Evolutionary conservation across 2,113 vertebrate genomes (phyloP), one percentile per base, ranked within the genome.

Genomic region (Engraulis encrasicolus): DNA sequence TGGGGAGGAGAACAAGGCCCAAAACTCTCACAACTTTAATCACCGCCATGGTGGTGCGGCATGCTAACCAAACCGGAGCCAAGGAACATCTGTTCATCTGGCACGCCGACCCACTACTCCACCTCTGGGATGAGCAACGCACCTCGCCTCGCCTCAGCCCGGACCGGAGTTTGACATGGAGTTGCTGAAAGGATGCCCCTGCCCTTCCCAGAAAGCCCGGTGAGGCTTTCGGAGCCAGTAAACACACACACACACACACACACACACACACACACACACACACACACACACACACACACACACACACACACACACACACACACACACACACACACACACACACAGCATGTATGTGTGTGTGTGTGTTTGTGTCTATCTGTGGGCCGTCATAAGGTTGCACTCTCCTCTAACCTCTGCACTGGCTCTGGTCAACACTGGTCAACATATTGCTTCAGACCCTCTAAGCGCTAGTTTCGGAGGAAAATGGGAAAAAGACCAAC

Each of bases 61-160:
- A 50, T 80, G 84, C 89, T 86, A 87, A 81, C 79, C 49, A 74
- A 36, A 1, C 77, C 88, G 85, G n/a, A 78, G 78, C 88, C 84
- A 81, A 49, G 82, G 84, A 86, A 86, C 89, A 90, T 88, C 89
- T 89, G 89, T 83, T 89, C 81, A 52, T 52, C 86, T 86, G 88
- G 82, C 83, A 82, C 38, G 83, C 82, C 85, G 84, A 86, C 83
- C 91, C 85, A 18, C 89, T 90, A 92, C 93, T 94, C 92, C 91
- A 94, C 92, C 93, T 93, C 90, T 92, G 78, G 80, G 37, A 48
- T 37, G 58, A 81, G 82, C n/a, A n/a, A n/a, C n/a, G n/a, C n/a
- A n/a, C 36, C 40, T 45, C 40, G 19, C 15, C 45, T n/a, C n/a
- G n/a, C n/a, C n/a, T n/a, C n/a, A n/a, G n/a, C n/a, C n/a, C n/a